Percentiles rank a stretch among this genome's conserved stretches.
Conservation (phyloP, 1,140 invertebrate species). For the Bursaphelenchus mucronatus region DNA sequence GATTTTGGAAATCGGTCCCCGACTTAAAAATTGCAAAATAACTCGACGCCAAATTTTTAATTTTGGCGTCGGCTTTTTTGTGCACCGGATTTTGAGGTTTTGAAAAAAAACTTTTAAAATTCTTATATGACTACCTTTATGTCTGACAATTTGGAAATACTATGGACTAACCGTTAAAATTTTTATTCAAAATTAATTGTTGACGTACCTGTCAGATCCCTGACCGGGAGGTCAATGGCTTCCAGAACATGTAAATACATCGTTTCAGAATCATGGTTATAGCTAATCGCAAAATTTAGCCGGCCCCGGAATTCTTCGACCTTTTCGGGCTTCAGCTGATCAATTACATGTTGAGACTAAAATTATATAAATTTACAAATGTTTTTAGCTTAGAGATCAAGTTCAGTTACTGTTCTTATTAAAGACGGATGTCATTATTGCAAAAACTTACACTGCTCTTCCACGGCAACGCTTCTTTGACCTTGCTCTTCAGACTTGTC, state of each 20-base stretch:
- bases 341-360: constrained; percentile 49
- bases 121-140: too few relatives aligned
- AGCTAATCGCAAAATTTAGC: constrained; percentile 51
- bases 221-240: constrained; percentile 54
- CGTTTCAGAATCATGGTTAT: constrained; percentile 41
- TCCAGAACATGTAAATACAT: constrained; percentile 49
- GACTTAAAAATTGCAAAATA: too few relatives aligned
- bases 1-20: too few relatives aligned
- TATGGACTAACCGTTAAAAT: too few relatives aligned
- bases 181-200: neutral
- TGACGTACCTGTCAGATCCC: constrained; percentile 47
- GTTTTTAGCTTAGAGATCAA: too few relatives aligned
- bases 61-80: too few relatives aligned
- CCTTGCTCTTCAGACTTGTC: constrained; percentile 23
- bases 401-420: neutral
- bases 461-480: constrained; percentile 42
- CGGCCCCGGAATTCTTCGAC: constrained; percentile 49
- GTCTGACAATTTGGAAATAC: too few relatives aligned
- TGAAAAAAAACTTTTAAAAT: too few relatives aligned
- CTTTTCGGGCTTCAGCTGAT: constrained; percentile 42
- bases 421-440: too few relatives aligned
- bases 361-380: constrained; percentile 14
- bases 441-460: constrained; percentile 35
- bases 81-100: too few relatives aligned
- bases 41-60: too few relatives aligned